phyloP scores from a whole-genome alignment of 1,140 invertebrate species.

The Drosophila athabasca region DNA sequence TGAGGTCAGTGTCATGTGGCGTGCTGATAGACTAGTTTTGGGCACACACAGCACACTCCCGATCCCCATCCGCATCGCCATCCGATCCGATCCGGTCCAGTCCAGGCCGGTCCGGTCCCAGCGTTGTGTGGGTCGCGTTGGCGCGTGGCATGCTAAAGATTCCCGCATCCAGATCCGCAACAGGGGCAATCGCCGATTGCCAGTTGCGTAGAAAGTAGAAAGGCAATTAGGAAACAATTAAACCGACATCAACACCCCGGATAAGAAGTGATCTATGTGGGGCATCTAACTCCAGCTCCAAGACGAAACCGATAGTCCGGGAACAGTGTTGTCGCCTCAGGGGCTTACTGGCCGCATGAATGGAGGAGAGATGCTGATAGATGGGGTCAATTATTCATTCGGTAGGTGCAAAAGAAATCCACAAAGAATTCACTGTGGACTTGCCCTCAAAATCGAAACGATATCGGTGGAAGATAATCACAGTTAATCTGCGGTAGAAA shows the following conservation, averaged over 20 bases:
- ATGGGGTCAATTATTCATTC: slow-evolving; percentile 11
- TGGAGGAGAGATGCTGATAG: slow-evolving; percentile 21
- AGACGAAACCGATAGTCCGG: too few species aligned
- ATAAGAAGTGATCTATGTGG: slow-evolving; percentile 20
- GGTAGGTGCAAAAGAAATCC: too few species aligned
- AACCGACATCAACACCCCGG: slow-evolving; percentile 55
- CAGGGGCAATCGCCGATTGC: slow-evolving; percentile 15
- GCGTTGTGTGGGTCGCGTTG: too few species aligned
- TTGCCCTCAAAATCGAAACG: slow-evolving; percentile 1
- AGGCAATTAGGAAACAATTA: slow-evolving; percentile 76
- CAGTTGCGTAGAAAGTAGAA: slow-evolving; percentile 49
- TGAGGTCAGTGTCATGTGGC: slow-evolving; percentile 81
- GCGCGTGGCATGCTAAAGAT: slow-evolving; percentile 41
- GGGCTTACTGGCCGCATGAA: slow-evolving; percentile 39
- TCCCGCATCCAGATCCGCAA: slow-evolving; percentile 18
- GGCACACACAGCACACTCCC: slow-evolving; percentile 42
- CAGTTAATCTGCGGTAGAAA: too few species aligned
- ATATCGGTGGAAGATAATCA: background rate
- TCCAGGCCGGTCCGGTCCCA: slow-evolving; percentile 12
- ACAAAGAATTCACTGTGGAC: background rate
- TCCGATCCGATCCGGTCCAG: background rate
- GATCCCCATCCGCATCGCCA: background rate
- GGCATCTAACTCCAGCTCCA: slow-evolving; percentile 36
- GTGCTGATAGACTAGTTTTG: slow-evolving; percentile 76
- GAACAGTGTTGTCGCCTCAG: too few species aligned